phyloP scores from a whole-genome alignment of 1,140 invertebrate genomes.

The Drosophila subobscura region DNA sequence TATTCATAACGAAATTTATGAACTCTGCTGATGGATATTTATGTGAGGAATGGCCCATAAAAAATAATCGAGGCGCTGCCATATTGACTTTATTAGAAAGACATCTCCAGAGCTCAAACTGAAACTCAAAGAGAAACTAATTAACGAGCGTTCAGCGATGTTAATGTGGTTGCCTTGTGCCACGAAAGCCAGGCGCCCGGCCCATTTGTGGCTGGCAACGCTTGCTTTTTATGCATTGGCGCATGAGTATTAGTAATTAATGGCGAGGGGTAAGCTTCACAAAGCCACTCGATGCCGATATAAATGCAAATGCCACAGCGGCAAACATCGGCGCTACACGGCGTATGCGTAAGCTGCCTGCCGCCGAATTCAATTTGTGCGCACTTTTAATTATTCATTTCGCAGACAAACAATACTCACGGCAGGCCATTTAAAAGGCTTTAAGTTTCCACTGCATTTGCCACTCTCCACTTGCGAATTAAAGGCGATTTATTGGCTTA shows the following conservation, averaged over 20 bases:
- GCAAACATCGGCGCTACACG: conserved; percentile 33
- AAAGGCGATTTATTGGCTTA: conserved; percentile 50
- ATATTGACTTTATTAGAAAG: conserved; percentile 63
- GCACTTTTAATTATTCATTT: conserved; percentile 69
- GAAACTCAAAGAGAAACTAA: conserved; percentile 42
- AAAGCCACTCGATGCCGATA: conserved; percentile 16
- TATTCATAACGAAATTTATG: conserved; percentile 67
- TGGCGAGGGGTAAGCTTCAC: conserved; percentile 5
- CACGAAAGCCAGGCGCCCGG: conserved; percentile 36
- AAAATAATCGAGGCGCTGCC: conserved; percentile 47
- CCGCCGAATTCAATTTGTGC: conserved; percentile 64
- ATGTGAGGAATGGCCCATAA: conserved; percentile 41
- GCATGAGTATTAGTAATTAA: conserved; percentile 72
- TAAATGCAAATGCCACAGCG: conserved; percentile 46
- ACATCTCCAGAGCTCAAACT: conserved; percentile 10
- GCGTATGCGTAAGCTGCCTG: conserved; percentile 68
- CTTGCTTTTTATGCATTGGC: conserved; percentile 64
- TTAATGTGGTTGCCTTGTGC: conserved; percentile 46
- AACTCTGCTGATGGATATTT: conserved; percentile 58
- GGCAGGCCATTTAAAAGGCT: conserved; percentile 56
- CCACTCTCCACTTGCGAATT: conserved; percentile 48
- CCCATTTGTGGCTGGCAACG: conserved; percentile 54
- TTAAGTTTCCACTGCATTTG: conserved; percentile 56
- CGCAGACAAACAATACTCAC: conserved; percentile 32
- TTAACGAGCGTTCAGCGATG: conserved; percentile 60